Base-by-base conservation (phyloP, 2,888 invertebrate species). In the Calameuta idolon region DNA sequence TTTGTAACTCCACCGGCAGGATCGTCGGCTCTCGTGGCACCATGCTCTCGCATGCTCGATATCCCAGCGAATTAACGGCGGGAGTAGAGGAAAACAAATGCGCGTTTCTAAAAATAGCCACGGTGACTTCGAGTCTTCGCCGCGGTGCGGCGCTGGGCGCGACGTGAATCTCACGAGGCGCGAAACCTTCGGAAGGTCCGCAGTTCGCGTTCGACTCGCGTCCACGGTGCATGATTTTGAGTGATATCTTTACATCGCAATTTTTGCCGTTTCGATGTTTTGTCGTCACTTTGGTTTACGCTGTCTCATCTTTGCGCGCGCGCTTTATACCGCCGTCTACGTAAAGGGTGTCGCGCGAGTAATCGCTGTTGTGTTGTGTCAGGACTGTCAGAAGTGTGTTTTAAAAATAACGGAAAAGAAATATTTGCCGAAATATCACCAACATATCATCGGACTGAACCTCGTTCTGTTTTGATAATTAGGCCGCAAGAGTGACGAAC, bases 131-230 rank as follows among this genome's bases (percentile, higher is more conserved):
- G 37, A 31, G 23, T 73, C 34, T 76, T 76, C 35, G 68, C 80
- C 83, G 79, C 74, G 37, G 73, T 69, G 80, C 55, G 83, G 81
- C 84, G 83, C 82, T 79, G 75, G 23, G 23, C 5, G 23, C 55
- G 23, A 55, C 55, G 55, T 55, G 75, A 40, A 73, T 77, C 81
- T 79, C 30, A 12, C 73, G 30, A 37, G 69, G 77, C 80, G 80
- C 78, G 74, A 80, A 78, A 77, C 79, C 78, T 40, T 33, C 75
- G 34, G 75, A 77, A 79, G 73, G 34, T 76, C 75, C 73, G 73
- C 84, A 85, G 83, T 85, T 81, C 81, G 81, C 82, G 80, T 81
- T 85, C 81, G 79, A 81, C 82, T 81, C 81, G 82, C 81, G 34
- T 34, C 34, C 11, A 55, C 35, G 23, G 75, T 78, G 76, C 76